Evolutionary conservation across 2,797 vertebrate genomes (phyloP), one percentile per base, ranked within the genome.

Genomic region (Astyanax mexicanus): DNA sequence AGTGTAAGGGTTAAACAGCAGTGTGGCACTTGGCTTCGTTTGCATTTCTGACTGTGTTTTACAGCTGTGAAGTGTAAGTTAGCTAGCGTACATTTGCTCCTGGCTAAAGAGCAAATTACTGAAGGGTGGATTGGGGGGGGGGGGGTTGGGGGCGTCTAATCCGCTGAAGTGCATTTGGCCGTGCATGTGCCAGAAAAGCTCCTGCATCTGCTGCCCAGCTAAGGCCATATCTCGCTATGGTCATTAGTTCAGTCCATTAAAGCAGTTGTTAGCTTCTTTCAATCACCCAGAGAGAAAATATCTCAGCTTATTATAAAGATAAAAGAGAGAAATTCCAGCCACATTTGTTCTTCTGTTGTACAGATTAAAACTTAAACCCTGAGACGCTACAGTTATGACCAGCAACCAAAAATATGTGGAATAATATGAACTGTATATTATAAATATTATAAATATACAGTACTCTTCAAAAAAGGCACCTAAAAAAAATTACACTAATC

Each of bases 161-260:
- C 76, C 0, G 27, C 35, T 1, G 35, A 69, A 62, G 65, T 10
- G 80, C 87, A 88, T 87, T 87, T 88, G 58, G 84, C 80, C 74
- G 72, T 82, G 69, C 65, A 77, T 74, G 55, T 65, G 88, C 82
- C 84, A 84, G 75, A 75, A 78, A 79, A 77, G 61, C 81, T 80
- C 76, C 70, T 87, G 85, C 88, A 89, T 88, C 76, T 91, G 89
- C 87, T 83, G 73, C 87, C 52, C 32, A 86, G 82, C 19, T 86
- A 82, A 57, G 75, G 81, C 74, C 81, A 82, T 80, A 81, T 79
- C 70, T 44, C 74, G 58, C 84, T 78, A 86, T 47, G 47, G 60
- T 75, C 82, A 83, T 87, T 87, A 83, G 60, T 78, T 4, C 60
- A 64, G 35, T 51, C 23, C 60, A 64, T 73, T 73, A 73, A 40